Base-by-base conservation (phyloP, 2,888 invertebrate genomes). In the Ethmia dodecea region DNA sequence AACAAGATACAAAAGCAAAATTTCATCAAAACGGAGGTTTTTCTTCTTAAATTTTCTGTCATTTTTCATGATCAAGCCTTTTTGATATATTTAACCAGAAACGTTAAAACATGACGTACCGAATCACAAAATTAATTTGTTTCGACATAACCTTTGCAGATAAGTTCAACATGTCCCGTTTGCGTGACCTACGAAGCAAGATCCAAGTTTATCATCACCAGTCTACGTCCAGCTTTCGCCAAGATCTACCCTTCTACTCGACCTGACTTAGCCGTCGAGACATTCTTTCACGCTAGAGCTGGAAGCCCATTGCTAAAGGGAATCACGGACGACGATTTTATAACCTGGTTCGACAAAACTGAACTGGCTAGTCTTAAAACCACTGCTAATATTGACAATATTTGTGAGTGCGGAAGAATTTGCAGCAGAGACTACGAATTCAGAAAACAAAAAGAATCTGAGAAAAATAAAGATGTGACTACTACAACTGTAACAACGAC, bases 271-370 rank as follows among this genome's bases (percentile, higher is more conserved):
- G 89, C 89, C 1, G 90, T 90, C 0, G 90, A 90, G 60, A 88
- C 88, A 3, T 90, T 91, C 60, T 91, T 90, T 79, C 90, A 91
- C 37, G 88, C 90, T 0, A 74, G 80, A 48, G 74, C 81, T 28
- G 88, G 88, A n/a, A 90, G 90, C 43, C 88, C 88, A 8, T 67
- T 91, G 18, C 71, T 91, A 0, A 78, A 86, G 50, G 89, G 89
- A 5, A 89, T 90, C 16, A 89, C 89, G 9, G 90, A 90, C 35
- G 91, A 91, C 48, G 91, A 91, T 52, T 81, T 90, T 12, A 89
- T 90, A 16, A 91, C 90, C 2, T 91, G 91, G 91, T 91, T 91
- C 49, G 90, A 90, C 25, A 88, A 87, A 68, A 88, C 89, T 38
- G 86, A 83, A 54, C 59, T 81, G 3, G 79, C 78, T 2, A 88